A percentile compares a stretch with the other conserved stretches of the same genome.
Evolutionary conservation across 2,113 vertebrate species (phyloP).

Genomic region (Charadrius vociferus): DNA sequence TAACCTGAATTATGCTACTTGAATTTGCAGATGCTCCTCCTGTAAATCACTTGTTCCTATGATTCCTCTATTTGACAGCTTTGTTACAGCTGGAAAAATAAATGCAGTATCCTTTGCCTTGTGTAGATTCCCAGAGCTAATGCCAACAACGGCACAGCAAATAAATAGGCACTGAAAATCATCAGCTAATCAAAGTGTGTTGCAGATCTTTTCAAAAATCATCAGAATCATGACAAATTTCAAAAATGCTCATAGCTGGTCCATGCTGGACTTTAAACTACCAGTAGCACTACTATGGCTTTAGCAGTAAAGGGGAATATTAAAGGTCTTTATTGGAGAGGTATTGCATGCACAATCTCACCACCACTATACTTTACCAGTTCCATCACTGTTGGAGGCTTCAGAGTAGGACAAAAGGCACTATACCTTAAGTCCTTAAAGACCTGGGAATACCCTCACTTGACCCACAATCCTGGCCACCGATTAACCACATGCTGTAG

Average conservation of each 20-base stretch:
- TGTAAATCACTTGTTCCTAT: not conserved
- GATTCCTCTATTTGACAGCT: not conserved
- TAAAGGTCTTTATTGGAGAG: not conserved
- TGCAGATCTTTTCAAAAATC: not conserved
- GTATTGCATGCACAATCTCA: not conserved
- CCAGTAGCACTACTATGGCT: not conserved
- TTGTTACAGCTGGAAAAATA: not conserved
- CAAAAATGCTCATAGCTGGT: not conserved
- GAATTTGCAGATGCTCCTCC: not conserved
- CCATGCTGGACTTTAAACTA: not conserved
- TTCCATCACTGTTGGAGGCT: not conserved
- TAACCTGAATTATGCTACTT: not conserved
- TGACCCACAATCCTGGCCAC: not conserved
- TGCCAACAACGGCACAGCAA: not conserved
- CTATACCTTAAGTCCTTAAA: not conserved
- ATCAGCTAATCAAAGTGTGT: not conserved
- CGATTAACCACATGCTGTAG: not conserved
- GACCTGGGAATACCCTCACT: fast-evolving
- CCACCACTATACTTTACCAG: not conserved
- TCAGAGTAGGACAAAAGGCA: not conserved
- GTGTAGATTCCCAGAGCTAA: not conserved
- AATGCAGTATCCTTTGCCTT: not conserved
- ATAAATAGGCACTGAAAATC: not conserved
- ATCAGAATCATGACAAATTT: not conserved
- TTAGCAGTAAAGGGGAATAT: not conserved